These are phyloP conservation scores for Lontra canadensis DNA, from an alignment of 2,113 vertebrate species.

Conservation along the genomic window DNA sequence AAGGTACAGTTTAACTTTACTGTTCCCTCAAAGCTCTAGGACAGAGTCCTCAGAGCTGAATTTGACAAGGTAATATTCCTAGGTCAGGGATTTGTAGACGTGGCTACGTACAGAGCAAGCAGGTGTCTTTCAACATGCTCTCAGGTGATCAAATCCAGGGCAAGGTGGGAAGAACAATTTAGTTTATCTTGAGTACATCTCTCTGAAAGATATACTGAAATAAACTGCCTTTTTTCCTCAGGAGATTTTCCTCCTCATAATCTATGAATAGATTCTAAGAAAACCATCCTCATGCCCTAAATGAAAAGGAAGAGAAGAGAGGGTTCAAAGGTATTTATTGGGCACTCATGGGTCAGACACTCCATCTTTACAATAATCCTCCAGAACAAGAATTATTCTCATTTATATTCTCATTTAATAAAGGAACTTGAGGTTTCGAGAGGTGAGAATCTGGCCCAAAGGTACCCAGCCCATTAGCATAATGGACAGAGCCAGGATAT, in stretches of 20 bases:
- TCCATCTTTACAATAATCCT: not conserved
- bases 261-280: not conserved
- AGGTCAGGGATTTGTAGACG: not conserved
- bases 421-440: not conserved
- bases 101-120: not conserved
- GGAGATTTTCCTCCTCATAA: not conserved
- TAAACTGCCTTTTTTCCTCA: not conserved
- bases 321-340: not conserved
- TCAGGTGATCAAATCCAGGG: not conserved
- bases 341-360: not conserved
- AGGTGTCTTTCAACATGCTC: not conserved
- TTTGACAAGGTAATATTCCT: not conserved
- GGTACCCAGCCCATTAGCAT: not conserved
- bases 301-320: not conserved
- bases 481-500: not conserved
- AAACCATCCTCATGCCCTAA: not conserved
- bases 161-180: not conserved
- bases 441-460: not conserved
- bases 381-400: not conserved
- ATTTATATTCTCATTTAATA: not conserved
- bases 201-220: not conserved
- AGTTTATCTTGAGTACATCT: not conserved
- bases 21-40: not conserved
- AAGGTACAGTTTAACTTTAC: not conserved
- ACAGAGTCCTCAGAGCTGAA: fast-evolving